Evolutionary conservation across 2,797 vertebrate genomes (phyloP), one percentile per base, ranked within the genome.

Genomic region (Sebastes hopkinsi): DNA sequence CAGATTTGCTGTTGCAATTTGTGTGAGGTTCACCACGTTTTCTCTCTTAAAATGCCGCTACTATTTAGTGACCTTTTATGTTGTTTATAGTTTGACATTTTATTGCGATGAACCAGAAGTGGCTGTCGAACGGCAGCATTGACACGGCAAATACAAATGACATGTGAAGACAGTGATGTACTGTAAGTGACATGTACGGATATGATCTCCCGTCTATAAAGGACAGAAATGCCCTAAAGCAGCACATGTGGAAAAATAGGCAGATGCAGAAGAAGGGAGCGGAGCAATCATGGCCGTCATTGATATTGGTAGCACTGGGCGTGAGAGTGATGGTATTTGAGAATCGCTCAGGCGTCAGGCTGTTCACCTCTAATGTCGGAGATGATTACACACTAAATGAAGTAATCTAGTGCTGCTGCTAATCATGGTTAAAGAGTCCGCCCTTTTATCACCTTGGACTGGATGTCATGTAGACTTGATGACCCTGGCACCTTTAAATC

Each of bases 321-420:
- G 52, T 67, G 72, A 82, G 79, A 83, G 79, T 83, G 87, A 90
- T 89, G 90, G 89, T 85, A 83, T 94, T 92, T 90, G 85, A 94
- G 90, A 94, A 92, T 83, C 83, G 71, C 69, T 93, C 93, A 89
- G 89, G 91, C 87, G 72, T 91, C 89, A 23, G 86, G 70, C 85
- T 69, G 75, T 92, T 95, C 91, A 94, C 91, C 92, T 95, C 89
- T 91, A 92, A 91, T 92, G 94, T 92, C 89, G 75, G 77, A 91
- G 88, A 92, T 90, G 92, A 95, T 93, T 92, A 92, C 77, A 65
- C 80, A 75, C 84, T 94, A 93, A 93, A 93, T 93, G 87, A 92
- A 90, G 90, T 90, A 90, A 92, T 94, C 86, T 88, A 72, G 87
- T 84, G 77, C 73, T 60, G 66, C 82, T 77, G 86, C 86, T 95